Evolutionary conservation across 2,888 invertebrate species (phyloP).

Genomic region (Tetrapedia diversipes): DNA sequence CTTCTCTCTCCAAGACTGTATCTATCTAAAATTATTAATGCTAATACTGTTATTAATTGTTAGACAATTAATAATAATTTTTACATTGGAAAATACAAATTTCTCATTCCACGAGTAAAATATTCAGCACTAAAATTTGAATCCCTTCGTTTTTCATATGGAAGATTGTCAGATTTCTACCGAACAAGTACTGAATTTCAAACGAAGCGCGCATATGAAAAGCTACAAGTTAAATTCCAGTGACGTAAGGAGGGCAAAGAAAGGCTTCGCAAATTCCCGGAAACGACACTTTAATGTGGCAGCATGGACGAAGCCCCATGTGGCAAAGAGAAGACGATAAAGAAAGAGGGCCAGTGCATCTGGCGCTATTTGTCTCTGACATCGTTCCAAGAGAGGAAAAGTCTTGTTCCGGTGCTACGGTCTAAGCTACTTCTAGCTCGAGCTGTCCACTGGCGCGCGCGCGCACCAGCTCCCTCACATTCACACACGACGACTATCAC

Average conservation of each 20-base stretch:
- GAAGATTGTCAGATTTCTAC: no score
- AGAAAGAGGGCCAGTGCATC: constrained; percentile 44
- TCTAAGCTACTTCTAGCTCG: constrained; percentile 58
- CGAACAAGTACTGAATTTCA: no score
- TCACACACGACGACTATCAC: no score
- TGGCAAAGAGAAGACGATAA: constrained; percentile 27
- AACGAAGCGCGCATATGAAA: no score
- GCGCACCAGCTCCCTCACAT: no score
- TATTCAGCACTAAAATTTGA: not conserved
- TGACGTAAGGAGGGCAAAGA: not conserved
- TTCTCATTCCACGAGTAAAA: no score
- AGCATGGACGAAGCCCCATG: constrained; percentile 6
- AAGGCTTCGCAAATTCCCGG: constrained; percentile 14
- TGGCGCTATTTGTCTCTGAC: constrained; percentile 65
- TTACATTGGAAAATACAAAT: no score
- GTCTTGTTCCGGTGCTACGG: constrained; percentile 61
- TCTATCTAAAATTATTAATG: no score
- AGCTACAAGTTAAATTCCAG: not conserved
- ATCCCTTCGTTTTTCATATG: not conserved
- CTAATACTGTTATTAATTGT: no score
- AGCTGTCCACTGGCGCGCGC: constrained; percentile 20
- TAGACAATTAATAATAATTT: no score
- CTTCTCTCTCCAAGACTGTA: no score
- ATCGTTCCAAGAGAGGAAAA: constrained; percentile 58
- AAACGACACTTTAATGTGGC: constrained; percentile 54